Evolutionary conservation across 35 echinoderm and acorn worm genomes (phyloP).

Genomic region (Anneissia japonica): DNA sequence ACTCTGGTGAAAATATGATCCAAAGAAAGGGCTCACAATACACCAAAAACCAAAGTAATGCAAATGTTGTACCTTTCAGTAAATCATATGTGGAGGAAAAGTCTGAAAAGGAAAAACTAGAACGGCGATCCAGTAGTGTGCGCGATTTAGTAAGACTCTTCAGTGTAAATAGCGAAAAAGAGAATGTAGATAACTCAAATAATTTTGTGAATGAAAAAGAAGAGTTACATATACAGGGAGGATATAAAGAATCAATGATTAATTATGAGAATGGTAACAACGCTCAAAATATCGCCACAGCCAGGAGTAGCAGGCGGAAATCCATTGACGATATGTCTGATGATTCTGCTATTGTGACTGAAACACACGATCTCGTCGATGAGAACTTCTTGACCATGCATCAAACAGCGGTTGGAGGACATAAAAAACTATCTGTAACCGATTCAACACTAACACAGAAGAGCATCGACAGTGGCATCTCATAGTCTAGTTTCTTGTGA

Average conservation of each 20-base stretch:
- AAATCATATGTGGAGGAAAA: neutral
- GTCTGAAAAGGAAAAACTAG: neutral
- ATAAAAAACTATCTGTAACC: neutral
- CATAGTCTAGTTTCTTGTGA: neutral
- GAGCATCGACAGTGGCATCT: neutral
- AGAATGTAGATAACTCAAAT: neutral
- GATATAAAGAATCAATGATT: neutral
- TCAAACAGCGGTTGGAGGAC: neutral
- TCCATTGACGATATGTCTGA: neutral
- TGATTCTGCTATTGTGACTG: neutral
- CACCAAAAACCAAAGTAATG: neutral
- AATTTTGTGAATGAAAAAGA: neutral
- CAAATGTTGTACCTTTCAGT: neutral
- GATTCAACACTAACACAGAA: neutral
- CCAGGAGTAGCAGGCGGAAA: neutral
- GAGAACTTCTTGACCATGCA: neutral
- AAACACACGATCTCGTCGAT: neutral
- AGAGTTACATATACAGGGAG: neutral
- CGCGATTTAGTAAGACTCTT: neutral
- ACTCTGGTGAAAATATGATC: neutral
- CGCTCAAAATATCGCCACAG: neutral
- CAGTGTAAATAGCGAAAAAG: neutral
- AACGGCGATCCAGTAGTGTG: neutral
- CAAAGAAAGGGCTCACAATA: neutral
- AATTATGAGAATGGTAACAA: neutral